Evolutionary conservation across 2,113 vertebrate species (phyloP), one percentile per base, ranked within the genome.

Genomic region (Mastomys coucha): DNA sequence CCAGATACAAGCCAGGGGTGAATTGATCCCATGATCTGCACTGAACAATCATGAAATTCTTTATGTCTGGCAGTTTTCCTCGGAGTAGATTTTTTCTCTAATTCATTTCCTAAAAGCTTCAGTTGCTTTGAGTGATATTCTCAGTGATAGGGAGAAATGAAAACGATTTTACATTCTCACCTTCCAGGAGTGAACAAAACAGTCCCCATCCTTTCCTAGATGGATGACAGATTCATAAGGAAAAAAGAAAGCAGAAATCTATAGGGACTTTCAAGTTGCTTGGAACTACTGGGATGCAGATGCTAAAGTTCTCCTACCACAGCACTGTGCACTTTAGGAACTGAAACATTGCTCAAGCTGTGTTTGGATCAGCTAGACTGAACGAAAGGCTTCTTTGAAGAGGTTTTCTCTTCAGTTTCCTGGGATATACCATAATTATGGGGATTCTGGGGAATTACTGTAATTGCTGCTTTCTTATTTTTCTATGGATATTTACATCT

Each of bases 81-180:
- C 42, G 10, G 24, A 84, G 17, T 28, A 88, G 42, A 42, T 70
- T 51, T 28, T 33, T 12, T 9, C 89, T 90, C 33, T 33, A 56
- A 77, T 91, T 89, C 16, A 53, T 33, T 85, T 51, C 65, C 65
- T 49, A 12, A 72, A 90, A 84, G 4, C 36, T 42, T 81, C 24
- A 39, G 20, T 6, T 89, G 33, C 22, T 1, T 81, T 94, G 65
- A 49, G 33, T 65, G 60, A 70, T n/a, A 42, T 8, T 89, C 77
- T 89, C 53, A 45, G 36, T 8, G 45, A 14, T n/a, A 87, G 42
- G 87, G 31, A 42, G 53, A 87, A 67, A 88, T 86, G 51, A 56
- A 93, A 94, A 82, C n/a, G 28, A 82, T 45, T 89, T 86, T 33
- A 72, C 9, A 16, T 89, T 95, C 69, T 70, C 36, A 39, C 73